These are phyloP conservation scores for Lycopodina hypogea DNA, from an alignment of 37 sponge, comb jelly and placozoan species.

Conservation along the genomic window DNA sequence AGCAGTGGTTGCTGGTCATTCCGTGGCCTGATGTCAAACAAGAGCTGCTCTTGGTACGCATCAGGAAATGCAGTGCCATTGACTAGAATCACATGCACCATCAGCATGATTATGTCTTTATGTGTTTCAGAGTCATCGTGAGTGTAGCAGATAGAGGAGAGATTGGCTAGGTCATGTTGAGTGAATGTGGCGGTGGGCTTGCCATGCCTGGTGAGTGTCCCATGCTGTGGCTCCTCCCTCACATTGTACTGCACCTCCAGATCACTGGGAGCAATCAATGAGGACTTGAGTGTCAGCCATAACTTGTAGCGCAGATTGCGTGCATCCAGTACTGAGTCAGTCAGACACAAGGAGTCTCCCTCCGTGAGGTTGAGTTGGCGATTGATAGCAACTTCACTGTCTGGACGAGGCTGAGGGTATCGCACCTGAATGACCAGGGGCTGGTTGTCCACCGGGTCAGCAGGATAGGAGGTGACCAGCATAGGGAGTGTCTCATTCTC, in stretches of 20 bases:
- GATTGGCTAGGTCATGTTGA: conserved; percentile 9
- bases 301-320: conserved; percentile 62
- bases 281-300: conserved; percentile 7
- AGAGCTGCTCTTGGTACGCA: neutral
- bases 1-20: conserved; percentile 53
- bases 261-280: neutral
- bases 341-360: conserved; percentile 34
- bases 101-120: conserved; percentile 7
- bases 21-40: conserved; percentile 5
- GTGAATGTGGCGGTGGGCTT: neutral
- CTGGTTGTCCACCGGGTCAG: neutral
- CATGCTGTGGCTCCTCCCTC: neutral
- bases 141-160: conserved; percentile 33
- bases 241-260: conserved; percentile 9
- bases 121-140: conserved; percentile 37
- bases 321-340: conserved; percentile 51
- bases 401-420: conserved; percentile 1
- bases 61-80: neutral
- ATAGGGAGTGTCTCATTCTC: conserved; percentile 24
- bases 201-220: neutral
- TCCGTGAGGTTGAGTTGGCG: conserved; percentile 20
- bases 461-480: neutral
- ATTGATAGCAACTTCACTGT: conserved; percentile 38
- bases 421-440: conserved; percentile 26
- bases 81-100: neutral